Conservation (phyloP, 23 tunicate genomes). For the Phallusia fumigata region DNA sequence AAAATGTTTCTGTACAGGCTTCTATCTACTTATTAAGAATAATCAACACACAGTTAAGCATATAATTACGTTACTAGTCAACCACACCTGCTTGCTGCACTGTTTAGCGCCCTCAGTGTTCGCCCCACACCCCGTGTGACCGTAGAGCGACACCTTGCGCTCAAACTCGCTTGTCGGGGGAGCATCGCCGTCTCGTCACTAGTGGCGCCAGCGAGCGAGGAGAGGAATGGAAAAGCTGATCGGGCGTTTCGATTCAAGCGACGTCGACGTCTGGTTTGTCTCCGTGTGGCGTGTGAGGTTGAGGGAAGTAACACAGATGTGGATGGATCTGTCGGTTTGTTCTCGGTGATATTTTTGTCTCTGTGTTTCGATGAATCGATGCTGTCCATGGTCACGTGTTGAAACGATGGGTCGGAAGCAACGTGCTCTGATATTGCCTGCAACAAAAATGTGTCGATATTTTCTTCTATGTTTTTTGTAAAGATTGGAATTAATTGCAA, state of each 20-base stretch:
- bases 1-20: too few species aligned
- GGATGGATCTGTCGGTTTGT: neutral
- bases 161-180: neutral
- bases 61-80: too few species aligned
- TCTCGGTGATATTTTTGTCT: neutral
- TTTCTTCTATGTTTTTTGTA: too few species aligned
- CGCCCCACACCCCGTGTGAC: neutral
- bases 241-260: constrained; percentile 22
- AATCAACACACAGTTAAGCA: too few species aligned
- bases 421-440: neutral
- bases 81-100: neutral
- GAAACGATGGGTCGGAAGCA: neutral
- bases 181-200: neutral
- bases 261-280: constrained; percentile 4
- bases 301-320: neutral
- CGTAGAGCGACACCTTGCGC: constrained; percentile 6
- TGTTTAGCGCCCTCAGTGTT: neutral
- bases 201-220: neutral
- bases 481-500: too few species aligned
- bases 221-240: neutral
- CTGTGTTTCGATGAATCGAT: neutral
- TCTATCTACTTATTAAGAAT: too few species aligned
- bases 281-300: neutral
- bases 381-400: neutral
- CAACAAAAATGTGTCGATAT: too few species aligned